A percentile compares a stretch with the other conserved stretches of the same genome.
These are phyloP conservation scores for Tholera decimalis DNA, from an alignment of 2,888 invertebrate genomes.

Conservation along the genomic window DNA sequence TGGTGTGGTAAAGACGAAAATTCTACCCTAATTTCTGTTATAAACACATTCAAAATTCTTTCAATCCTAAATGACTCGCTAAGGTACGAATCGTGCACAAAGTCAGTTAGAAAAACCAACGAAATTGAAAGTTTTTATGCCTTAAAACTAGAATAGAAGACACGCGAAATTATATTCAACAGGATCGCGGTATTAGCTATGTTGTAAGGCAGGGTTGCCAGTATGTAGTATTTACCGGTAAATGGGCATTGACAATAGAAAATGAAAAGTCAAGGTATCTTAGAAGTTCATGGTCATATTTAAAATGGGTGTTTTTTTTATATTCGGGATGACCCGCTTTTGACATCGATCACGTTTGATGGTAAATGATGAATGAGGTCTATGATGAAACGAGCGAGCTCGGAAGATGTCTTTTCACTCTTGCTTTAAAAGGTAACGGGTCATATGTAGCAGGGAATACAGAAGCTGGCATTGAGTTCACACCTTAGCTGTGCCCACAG, in stretches of 20 bases:
- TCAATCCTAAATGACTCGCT: constrained; percentile 11
- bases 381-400: too few relatives aligned
- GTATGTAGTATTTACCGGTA: not conserved
- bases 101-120: constrained; percentile 57
- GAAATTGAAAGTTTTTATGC: constrained; percentile 50
- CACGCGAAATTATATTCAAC: constrained; percentile 56
- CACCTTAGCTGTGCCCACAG: too few relatives aligned
- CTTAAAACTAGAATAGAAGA: constrained; percentile 47
- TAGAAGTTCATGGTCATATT: not conserved
- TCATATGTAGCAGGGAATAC: too few relatives aligned
- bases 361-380: too few relatives aligned
- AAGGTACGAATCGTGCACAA: constrained; percentile 43
- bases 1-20: not conserved
- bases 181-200: constrained; percentile 34
- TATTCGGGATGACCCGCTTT: too few relatives aligned
- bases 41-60: constrained; percentile 8
- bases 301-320: too few relatives aligned
- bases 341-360: too few relatives aligned
- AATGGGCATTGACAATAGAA: not conserved
- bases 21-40: not conserved
- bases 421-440: too few relatives aligned
- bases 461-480: too few relatives aligned
- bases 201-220: constrained; percentile 40
- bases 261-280: not conserved
- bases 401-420: too few relatives aligned